A percentile compares a stretch with the other conserved stretches of the same genome.
Evolutionary conservation across 2,797 vertebrate species (phyloP).

Genomic region (Gila robusta): DNA sequence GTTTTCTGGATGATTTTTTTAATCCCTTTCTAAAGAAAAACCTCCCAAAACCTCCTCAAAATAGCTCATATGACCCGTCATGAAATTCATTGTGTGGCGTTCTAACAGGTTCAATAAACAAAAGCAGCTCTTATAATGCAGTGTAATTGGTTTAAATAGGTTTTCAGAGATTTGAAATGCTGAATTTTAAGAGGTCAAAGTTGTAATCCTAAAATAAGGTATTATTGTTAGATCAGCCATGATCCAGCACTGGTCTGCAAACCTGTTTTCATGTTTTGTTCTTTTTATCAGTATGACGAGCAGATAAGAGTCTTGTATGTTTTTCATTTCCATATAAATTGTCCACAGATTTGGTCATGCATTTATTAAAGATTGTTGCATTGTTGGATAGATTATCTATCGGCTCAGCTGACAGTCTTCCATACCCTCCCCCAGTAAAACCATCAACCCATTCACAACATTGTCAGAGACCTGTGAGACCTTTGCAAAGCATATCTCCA

Average conservation of each 20-base stretch:
- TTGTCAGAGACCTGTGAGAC: conserved; percentile 5
- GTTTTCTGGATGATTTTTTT: conserved; percentile 71
- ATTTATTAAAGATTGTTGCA: conserved; percentile 10
- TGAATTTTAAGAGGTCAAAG: conserved; percentile 64
- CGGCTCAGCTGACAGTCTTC: neutral
- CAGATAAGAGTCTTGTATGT: conserved; percentile 40
- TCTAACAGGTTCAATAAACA: conserved; percentile 72
- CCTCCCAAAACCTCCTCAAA: conserved; percentile 76
- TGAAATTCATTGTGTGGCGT: conserved; percentile 68
- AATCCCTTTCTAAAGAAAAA: conserved; percentile 67
- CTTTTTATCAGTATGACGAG: conserved; percentile 28
- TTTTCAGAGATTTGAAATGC: conserved; percentile 67
- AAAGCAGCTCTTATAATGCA: conserved; percentile 69
- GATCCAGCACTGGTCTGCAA: conserved; percentile 63
- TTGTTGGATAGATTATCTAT: neutral
- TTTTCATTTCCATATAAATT: conserved; percentile 27
- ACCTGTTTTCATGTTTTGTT: conserved; percentile 46
- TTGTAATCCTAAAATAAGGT: conserved; percentile 75
- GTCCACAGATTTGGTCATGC: conserved; percentile 31
- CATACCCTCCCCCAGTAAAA: neutral
- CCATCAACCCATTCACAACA: conserved; percentile 21
- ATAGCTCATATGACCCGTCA: conserved; percentile 73
- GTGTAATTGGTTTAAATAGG: conserved; percentile 73
- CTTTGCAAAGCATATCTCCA: neutral
- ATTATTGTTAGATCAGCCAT: conserved; percentile 65